Evolutionary conservation across 2,113 vertebrate species (phyloP).

Genomic region (Grallaria varia): DNA sequence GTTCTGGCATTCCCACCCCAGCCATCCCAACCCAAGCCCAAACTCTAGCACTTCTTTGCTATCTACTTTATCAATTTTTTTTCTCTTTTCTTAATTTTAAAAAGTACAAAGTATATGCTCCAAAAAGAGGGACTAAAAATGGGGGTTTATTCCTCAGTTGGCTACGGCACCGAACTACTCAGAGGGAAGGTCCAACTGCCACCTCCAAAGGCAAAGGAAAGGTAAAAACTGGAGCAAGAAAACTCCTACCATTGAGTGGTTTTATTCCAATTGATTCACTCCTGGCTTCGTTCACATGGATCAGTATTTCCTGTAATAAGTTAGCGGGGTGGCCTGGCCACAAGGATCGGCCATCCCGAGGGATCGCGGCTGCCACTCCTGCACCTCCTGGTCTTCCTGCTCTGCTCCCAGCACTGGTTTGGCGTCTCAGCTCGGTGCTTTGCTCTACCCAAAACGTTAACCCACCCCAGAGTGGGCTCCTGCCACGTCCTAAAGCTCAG

Average conservation of each 20-base stretch:
- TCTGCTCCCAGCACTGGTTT: background rate
- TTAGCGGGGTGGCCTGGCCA: background rate
- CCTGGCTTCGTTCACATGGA: background rate
- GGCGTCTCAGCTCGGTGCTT: background rate
- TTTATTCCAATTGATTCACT: background rate
- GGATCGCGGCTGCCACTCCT: background rate
- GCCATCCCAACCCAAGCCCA: slow-evolving; percentile 40
- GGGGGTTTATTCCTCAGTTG: slow-evolving; percentile 8
- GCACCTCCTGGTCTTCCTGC: background rate
- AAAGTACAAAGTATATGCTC: slow-evolving; percentile 54
- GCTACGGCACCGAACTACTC: background rate
- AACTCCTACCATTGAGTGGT: background rate
- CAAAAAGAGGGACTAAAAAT: slow-evolving; percentile 58
- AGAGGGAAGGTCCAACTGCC: slow-evolving; percentile 9
- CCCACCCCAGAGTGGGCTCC: background rate
- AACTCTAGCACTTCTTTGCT: slow-evolving; percentile 41
- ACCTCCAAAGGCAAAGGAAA: slow-evolving; percentile 28
- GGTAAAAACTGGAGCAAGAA: slow-evolving; percentile 8
- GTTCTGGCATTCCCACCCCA: slow-evolving; percentile 45
- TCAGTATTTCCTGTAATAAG: background rate
- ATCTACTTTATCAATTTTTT: background rate
- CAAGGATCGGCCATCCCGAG: background rate
- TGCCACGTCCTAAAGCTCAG: background rate
- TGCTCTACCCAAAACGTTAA: fast-evolving
- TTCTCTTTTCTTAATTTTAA: slow-evolving; percentile 17